Base-by-base conservation (phyloP, 2,113 vertebrate species). In the Excalfactoria chinensis region DNA sequence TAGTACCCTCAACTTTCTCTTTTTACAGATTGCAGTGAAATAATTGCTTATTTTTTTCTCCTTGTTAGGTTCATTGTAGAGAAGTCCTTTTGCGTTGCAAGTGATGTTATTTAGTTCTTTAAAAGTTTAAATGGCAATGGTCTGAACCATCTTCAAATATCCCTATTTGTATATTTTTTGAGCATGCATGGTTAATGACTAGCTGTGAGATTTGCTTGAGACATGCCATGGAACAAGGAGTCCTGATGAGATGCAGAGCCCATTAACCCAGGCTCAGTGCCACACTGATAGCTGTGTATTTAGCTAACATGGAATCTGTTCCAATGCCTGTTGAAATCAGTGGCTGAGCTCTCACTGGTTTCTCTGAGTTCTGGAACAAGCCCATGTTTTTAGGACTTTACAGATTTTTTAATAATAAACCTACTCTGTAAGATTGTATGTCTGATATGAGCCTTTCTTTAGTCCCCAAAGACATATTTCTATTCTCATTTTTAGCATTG, bases 211-310 rank as follows among this genome's bases (percentile, higher is more conserved):
- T 55, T 83, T 84, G 69, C 86, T 79, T 94, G 68, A 85, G 67
- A 56, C n/a, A 55, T 66, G 32, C 20, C 71, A 56, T 30, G 34
- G 86, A 89, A 90, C 84, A 88, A 40, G 75, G 32, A 86, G 81
- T 87, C 14, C 81, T 59, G 71, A 87, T 56, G 78, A 91, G 74
- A 89, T 71, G 71, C 51, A 77, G 60, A 77, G 22, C 83, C 11
- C 80, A 40, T 88, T 94, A 95, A 49, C 34, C 37, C 92, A 93
- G 92, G 89, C 92, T 91, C 85, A 58, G 64, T 77, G 92, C 88
- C 92, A 89, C 88, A 74, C 71, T 89, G 95, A 95, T 95, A 89
- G 18, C 71, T 91, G 37, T 84, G 56, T 80, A 56, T 69, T 94
- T 88, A 93, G 82, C 83, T 94, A 88, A 91, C 28, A 80, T 14